phyloP scores from a whole-genome alignment of 2,888 invertebrate genomes.

The Mesodorylaimus sp. region DNA sequence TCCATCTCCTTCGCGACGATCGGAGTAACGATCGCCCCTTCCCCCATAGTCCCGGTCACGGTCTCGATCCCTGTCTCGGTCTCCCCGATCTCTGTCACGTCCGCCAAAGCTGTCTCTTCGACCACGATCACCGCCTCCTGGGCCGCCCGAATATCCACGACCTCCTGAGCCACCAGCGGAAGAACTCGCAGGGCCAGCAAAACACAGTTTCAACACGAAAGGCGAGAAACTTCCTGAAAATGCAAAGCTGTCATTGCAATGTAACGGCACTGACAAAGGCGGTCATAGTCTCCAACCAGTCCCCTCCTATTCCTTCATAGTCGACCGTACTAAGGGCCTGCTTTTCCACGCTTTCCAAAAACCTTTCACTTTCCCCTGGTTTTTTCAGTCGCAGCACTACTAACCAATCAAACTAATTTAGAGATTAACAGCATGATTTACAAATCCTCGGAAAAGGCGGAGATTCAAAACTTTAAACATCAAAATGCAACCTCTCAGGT shows the following conservation, averaged over 20 bases:
- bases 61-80: not conserved
- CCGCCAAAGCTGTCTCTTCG: not conserved
- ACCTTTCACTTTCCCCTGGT: no score
- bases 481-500: no score
- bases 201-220: constrained; percentile 91
- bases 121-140: not conserved
- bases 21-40: not conserved
- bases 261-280: no score
- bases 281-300: no score
- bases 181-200: constrained; percentile 32
- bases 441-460: no score
- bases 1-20: not conserved
- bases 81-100: not conserved
- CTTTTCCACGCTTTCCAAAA: no score
- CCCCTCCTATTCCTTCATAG: no score
- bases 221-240: constrained; percentile 59
- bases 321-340: no score
- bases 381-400: no score
- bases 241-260: not conserved
- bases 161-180: constrained; percentile 2
- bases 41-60: not conserved
- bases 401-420: no score
- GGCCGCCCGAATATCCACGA: not conserved
- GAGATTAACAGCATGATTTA: no score
- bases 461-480: no score